phyloP scores from a whole-genome alignment of 1,140 invertebrate species.

The Apis florea region DNA sequence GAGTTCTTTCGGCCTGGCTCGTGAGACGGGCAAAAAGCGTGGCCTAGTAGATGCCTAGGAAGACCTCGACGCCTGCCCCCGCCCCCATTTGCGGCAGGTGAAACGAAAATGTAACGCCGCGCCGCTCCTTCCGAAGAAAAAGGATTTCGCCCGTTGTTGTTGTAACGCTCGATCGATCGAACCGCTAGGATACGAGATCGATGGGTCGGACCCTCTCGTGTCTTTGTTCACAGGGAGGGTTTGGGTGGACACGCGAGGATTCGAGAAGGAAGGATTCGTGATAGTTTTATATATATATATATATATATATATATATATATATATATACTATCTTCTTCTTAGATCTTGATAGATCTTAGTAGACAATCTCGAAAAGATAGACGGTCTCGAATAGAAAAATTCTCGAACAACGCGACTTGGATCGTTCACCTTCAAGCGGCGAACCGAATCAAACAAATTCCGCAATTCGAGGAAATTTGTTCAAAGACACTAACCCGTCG shows the following conservation, averaged over 20 bases:
- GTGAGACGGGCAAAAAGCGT: slow-evolving; percentile 72
- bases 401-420: not conserved
- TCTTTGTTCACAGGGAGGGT: not conserved
- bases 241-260: not conserved
- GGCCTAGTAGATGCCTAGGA: slow-evolving; percentile 75
- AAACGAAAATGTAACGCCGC: slow-evolving; percentile 73
- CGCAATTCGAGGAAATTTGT: not conserved
- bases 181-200: slow-evolving; percentile 31
- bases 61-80: slow-evolving; percentile 66
- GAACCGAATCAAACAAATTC: not conserved
- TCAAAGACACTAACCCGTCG: slow-evolving; percentile 76
- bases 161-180: slow-evolving; percentile 22
- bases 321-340: no score
- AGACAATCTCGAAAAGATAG: no score
- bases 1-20: slow-evolving; percentile 61
- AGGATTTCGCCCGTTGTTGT: slow-evolving; percentile 67
- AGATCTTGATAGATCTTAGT: no score
- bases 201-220: slow-evolving; percentile 25
- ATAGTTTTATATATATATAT: no score
- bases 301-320: no score
- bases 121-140: slow-evolving; percentile 65
- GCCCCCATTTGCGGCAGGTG: slow-evolving; percentile 75
- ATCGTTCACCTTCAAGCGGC: not conserved
- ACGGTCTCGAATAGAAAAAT: not conserved
- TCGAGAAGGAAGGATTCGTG: not conserved